Base-by-base conservation (phyloP, 2,888 invertebrate species). In the Herminia tarsipennalis region DNA sequence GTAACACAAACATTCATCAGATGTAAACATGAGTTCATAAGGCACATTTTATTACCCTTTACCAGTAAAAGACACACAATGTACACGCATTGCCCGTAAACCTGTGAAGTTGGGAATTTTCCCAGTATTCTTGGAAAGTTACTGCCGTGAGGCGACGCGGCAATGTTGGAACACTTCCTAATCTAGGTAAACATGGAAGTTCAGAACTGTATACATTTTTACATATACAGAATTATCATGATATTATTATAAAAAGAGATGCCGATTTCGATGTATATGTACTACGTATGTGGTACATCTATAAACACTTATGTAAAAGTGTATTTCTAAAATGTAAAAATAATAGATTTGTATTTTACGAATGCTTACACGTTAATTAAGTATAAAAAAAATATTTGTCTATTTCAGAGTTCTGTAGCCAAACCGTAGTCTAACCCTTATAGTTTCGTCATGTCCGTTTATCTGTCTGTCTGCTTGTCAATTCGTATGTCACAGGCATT, bases 1-100 rank as follows among this genome's bases (percentile, higher is more conserved):
- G 9, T 8, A 8, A 6, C 25, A 6, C 25, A 32, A 30, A 37
- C 32, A 37, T 43, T 18, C n/a, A n/a, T 2, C n/a, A 25, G 8
- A 32, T 20, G 39, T 45, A 18, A 29, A 28, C 38, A 18, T 1
- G 18, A 20, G 34, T 39, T 35, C 33, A 24, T 39, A 45, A 45
- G 34, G 9, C 28, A 29, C 28, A 24, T 8, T 45, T 39, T 39
- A 45, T 29, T 22, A 1, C 29, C 4, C 14, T 29, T 39, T 14
- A n/a, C 39, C 18, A 33, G 35, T 44, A 37, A 44, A 22, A 44
- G 29, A 29, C 37, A 36, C 14, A 44, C 44, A 38, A 33, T 38
- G 27, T 28, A n/a, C 28, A 44, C 44, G 44, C 38, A 33, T 38
- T 18, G 27, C 17, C 20, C 32, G 21, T 44, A 38, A 38, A 44